A percentile compares a stretch with the other conserved stretches of the same genome.
Conservation (phyloP, 1,140 invertebrate species). For the Ceratina australensis region DNA sequence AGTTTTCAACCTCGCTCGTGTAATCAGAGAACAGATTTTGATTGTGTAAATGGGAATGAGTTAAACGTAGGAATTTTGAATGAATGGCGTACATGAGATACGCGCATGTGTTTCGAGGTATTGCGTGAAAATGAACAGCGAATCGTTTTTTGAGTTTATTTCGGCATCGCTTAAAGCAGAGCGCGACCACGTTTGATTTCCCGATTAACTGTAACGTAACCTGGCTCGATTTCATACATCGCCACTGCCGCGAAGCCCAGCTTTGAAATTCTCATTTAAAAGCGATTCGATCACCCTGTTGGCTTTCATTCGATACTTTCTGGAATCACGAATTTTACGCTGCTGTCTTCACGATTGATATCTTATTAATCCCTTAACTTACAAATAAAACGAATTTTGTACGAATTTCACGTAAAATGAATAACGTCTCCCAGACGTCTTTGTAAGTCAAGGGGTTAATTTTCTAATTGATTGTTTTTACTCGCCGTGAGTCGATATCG, state of each 20-base stretch:
- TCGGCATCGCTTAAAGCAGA: constrained; percentile 24
- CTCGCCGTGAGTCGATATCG: background rate
- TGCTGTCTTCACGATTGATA: background rate
- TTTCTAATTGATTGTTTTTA: background rate
- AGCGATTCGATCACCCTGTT: background rate
- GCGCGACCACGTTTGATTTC: constrained; percentile 24
- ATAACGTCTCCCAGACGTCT: too few relatives aligned
- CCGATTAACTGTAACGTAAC: constrained; percentile 30
- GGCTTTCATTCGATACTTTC: constrained; percentile 39
- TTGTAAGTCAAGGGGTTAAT: too few relatives aligned
- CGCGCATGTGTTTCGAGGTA: too few relatives aligned
- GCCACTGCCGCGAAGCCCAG: background rate
- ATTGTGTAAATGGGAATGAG: too few relatives aligned
- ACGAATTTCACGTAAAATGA: too few relatives aligned
- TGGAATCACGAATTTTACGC: background rate
- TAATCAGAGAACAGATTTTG: too few relatives aligned
- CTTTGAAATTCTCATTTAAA: constrained; percentile 7
- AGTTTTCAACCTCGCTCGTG: too few relatives aligned
- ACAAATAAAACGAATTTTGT: too few relatives aligned
- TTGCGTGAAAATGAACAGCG: too few relatives aligned
- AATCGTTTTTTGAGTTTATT: background rate
- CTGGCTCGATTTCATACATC: constrained; percentile 12
- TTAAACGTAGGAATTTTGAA: too few relatives aligned
- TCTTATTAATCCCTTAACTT: too few relatives aligned
- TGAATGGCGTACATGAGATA: too few relatives aligned